phyloP scores from a whole-genome alignment of 2,888 invertebrate genomes.

The Protophormia terraenovae region DNA sequence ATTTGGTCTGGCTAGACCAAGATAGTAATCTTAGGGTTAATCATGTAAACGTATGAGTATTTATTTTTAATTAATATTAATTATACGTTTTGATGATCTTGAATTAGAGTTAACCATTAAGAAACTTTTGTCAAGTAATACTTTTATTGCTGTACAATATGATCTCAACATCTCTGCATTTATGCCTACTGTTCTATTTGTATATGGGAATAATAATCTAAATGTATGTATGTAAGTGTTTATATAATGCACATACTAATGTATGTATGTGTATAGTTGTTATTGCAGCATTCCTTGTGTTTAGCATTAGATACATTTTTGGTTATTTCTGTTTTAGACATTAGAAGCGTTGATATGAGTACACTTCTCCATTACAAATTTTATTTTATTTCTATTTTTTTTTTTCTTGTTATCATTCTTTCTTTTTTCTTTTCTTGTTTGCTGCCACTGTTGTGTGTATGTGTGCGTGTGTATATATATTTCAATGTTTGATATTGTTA shows the following conservation, averaged over 20 bases:
- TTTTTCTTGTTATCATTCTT: neutral
- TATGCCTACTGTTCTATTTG: too few species aligned
- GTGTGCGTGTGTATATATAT: neutral
- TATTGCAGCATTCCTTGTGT: conserved; percentile 19
- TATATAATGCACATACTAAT: neutral
- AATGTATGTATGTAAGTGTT: neutral
- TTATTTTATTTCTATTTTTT: too few species aligned
- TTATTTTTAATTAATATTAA: too few species aligned
- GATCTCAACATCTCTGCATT: too few species aligned
- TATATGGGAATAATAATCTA: neutral
- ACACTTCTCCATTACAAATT: conserved; percentile 13
- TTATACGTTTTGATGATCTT: too few species aligned
- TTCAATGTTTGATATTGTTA: conserved; percentile 47
- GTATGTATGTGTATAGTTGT: neutral
- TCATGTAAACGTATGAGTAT: too few species aligned
- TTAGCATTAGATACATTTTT: conserved; percentile 48
- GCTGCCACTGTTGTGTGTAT: neutral
- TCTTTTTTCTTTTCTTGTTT: neutral
- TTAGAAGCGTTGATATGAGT: conserved; percentile 56
- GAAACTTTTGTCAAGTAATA: too few species aligned
- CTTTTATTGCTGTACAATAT: too few species aligned
- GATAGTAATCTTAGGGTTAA: too few species aligned
- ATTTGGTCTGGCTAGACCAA: too few species aligned
- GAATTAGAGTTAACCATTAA: too few species aligned
- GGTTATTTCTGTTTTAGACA: conserved; percentile 52